Evolutionary conservation across 2,888 invertebrate species (phyloP).

Genomic region (Drosophila mercatorum): DNA sequence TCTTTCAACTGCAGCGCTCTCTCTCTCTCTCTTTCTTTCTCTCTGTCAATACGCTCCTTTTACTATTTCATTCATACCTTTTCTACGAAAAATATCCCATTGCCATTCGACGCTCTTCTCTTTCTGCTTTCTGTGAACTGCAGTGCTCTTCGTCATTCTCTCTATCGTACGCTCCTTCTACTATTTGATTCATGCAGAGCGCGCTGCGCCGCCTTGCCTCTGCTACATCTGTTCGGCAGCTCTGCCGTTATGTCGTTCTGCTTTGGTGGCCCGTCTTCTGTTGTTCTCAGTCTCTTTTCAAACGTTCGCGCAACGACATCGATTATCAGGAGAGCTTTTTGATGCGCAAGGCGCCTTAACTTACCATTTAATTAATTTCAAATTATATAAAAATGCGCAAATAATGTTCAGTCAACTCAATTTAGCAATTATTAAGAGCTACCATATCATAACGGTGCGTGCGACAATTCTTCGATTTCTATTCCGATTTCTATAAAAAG

Average conservation of each 20-base stretch:
- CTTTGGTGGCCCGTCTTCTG: slow-evolving; percentile 30
- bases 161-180: slow-evolving; percentile 56
- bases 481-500: slow-evolving; percentile 47
- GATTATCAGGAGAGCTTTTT: slow-evolving; percentile 36
- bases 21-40: not conserved
- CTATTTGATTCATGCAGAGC: slow-evolving; percentile 63
- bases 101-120: slow-evolving; percentile 5
- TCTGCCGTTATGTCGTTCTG: slow-evolving; percentile 13
- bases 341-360: slow-evolving; percentile 55
- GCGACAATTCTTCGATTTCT: slow-evolving; percentile 6
- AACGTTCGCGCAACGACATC: slow-evolving; percentile 74
- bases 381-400: slow-evolving; percentile 34
- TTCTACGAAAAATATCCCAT: not conserved
- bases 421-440: slow-evolving; percentile 28
- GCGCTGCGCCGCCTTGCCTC: slow-evolving; percentile 7
- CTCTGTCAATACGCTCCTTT: not conserved
- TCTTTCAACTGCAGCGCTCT: not conserved
- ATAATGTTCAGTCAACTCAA: slow-evolving; percentile 46
- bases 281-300: slow-evolving; percentile 70
- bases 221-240: slow-evolving; percentile 47
- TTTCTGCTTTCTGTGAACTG: slow-evolving; percentile 31
- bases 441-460: slow-evolving; percentile 40
- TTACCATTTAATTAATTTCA: slow-evolving; percentile 30
- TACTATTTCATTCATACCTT: slow-evolving; percentile 9
- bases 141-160: slow-evolving; percentile 15